Conservation (phyloP, 1,140 invertebrate genomes). For the Apis laboriosa region DNA sequence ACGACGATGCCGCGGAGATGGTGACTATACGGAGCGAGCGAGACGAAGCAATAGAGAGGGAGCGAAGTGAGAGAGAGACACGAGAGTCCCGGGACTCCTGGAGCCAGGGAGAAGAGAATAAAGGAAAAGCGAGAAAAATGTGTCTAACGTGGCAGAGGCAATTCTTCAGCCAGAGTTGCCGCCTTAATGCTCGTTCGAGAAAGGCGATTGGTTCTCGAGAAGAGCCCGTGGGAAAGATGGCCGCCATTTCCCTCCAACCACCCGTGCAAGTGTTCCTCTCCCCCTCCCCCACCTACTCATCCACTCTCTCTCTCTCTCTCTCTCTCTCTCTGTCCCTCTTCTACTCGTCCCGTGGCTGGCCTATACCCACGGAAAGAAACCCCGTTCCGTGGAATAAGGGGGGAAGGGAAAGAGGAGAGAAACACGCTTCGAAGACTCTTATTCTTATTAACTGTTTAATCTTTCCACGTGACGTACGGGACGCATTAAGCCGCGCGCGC, state of each 20-base stretch:
- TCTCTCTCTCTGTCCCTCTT: slow-evolving; percentile 45
- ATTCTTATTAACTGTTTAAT: slow-evolving; percentile 83
- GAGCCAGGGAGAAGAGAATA: slow-evolving; percentile 74
- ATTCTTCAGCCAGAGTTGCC: slow-evolving; percentile 81
- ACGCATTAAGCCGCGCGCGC: slow-evolving; percentile 74
- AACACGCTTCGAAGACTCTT: slow-evolving; percentile 76
- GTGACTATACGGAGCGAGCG: slow-evolving; percentile 23
- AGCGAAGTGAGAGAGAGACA: slow-evolving; percentile 45
- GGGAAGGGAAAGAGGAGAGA: slow-evolving; percentile 63
- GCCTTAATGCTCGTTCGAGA: slow-evolving; percentile 78
- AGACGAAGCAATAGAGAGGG: neutral
- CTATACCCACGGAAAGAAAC: slow-evolving; percentile 67
- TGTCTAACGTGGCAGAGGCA: slow-evolving; percentile 81
- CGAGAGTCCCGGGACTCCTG: slow-evolving; percentile 65
- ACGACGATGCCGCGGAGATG: slow-evolving; percentile 56
- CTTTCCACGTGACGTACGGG: slow-evolving; percentile 80
- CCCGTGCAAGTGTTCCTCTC: slow-evolving; percentile 72
- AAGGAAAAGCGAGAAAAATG: slow-evolving; percentile 83
- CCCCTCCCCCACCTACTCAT: slow-evolving; percentile 53
- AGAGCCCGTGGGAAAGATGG: slow-evolving; percentile 81
- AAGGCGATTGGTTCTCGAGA: slow-evolving; percentile 81
- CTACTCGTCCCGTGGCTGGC: slow-evolving; percentile 25
- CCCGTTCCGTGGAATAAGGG: slow-evolving; percentile 69
- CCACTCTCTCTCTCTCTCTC: slow-evolving; percentile 7
- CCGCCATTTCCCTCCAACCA: slow-evolving; percentile 82